phyloP scores from a whole-genome alignment of 2,797 vertebrate species.

The Enteromius trimaculatus region DNA sequence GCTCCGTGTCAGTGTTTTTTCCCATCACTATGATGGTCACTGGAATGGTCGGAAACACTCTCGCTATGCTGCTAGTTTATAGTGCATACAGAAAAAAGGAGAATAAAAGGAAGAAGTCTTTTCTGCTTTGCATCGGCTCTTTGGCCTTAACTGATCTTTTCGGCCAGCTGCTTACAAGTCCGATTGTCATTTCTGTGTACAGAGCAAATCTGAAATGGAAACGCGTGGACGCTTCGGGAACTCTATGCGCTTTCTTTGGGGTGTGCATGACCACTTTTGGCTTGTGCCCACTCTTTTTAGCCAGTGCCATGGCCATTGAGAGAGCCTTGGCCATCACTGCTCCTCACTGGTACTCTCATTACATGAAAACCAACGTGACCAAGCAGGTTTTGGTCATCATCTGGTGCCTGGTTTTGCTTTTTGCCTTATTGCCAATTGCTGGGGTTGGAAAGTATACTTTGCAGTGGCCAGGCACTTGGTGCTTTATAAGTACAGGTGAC shows the following conservation, averaged over 20 bases:
- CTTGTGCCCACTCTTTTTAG: slow-evolving; percentile 90
- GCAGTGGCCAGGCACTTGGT: slow-evolving; percentile 98
- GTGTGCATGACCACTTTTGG: slow-evolving; percentile 94
- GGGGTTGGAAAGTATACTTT: slow-evolving; percentile 86
- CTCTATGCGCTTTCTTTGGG: slow-evolving; percentile 90
- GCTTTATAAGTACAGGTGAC: slow-evolving; percentile 88
- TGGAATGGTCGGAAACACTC: slow-evolving; percentile 90
- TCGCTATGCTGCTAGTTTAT: slow-evolving; percentile 89
- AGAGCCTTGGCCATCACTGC: slow-evolving; percentile 89
- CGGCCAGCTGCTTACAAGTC: slow-evolving; percentile 92
- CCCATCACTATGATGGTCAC: slow-evolving; percentile 93
- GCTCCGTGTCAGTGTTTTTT: slow-evolving; percentile 86
- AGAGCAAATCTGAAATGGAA: slow-evolving; percentile 80
- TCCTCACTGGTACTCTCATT: slow-evolving; percentile 93
- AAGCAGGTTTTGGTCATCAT: slow-evolving; percentile 80
- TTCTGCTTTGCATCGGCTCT: slow-evolving; percentile 93
- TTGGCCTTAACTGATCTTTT: slow-evolving; percentile 91
- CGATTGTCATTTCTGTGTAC: slow-evolving; percentile 93
- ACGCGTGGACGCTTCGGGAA: slow-evolving; percentile 82
- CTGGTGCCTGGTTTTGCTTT: slow-evolving; percentile 81
- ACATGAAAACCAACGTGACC: slow-evolving; percentile 88
- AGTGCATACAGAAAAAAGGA: slow-evolving; percentile 87
- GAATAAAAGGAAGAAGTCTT: slow-evolving; percentile 86
- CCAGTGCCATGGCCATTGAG: slow-evolving; percentile 93
- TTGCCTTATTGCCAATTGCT: slow-evolving; percentile 87